Evolutionary conservation across 1,140 invertebrate genomes (phyloP).

Genomic region (Microvelia longipes): DNA sequence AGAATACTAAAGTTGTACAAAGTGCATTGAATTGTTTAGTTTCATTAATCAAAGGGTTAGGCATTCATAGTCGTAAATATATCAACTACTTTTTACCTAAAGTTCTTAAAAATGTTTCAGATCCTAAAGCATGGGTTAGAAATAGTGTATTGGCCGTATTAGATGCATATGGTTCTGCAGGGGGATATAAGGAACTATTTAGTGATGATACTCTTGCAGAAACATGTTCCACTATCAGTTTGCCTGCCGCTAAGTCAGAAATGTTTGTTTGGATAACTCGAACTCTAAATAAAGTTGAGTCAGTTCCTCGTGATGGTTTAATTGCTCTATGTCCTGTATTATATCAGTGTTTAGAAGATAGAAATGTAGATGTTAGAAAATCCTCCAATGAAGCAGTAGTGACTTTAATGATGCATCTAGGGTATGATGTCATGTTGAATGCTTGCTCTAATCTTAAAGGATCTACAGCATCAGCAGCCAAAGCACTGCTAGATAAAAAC

Average conservation of each 20-base stretch:
- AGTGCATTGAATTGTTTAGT: slow-evolving; percentile 67
- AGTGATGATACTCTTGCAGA: slow-evolving; percentile 79
- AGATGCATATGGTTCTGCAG: slow-evolving; percentile 65
- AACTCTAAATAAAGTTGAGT: slow-evolving; percentile 17
- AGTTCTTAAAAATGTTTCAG: slow-evolving; percentile 56
- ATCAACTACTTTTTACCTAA: slow-evolving; percentile 66
- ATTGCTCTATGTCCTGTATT: slow-evolving; percentile 57
- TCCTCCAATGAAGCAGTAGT: slow-evolving; percentile 75
- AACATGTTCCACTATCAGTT: slow-evolving; percentile 58
- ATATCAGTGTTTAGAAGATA: slow-evolving; percentile 75
- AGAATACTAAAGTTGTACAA: slow-evolving; percentile 79
- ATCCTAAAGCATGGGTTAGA: slow-evolving; percentile 63
- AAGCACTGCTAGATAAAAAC: slow-evolving; percentile 68
- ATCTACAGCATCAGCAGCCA: slow-evolving; percentile 56
- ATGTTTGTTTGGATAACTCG: slow-evolving; percentile 64
- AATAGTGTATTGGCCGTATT: slow-evolving; percentile 60
- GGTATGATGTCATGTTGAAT: slow-evolving; percentile 65
- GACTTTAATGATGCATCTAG: slow-evolving; percentile 84
- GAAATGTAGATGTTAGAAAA: slow-evolving; percentile 79
- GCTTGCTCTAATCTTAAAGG: slow-evolving; percentile 69
- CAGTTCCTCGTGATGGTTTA: slow-evolving; percentile 66
- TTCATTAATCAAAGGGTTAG: slow-evolving; percentile 60
- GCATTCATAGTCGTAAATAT: slow-evolving; percentile 55
- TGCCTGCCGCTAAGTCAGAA: slow-evolving; percentile 62
- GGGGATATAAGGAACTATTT: slow-evolving; percentile 65